Conservation (phyloP, 2,113 vertebrate genomes). For the Gasterosteus aculeatus region DNA sequence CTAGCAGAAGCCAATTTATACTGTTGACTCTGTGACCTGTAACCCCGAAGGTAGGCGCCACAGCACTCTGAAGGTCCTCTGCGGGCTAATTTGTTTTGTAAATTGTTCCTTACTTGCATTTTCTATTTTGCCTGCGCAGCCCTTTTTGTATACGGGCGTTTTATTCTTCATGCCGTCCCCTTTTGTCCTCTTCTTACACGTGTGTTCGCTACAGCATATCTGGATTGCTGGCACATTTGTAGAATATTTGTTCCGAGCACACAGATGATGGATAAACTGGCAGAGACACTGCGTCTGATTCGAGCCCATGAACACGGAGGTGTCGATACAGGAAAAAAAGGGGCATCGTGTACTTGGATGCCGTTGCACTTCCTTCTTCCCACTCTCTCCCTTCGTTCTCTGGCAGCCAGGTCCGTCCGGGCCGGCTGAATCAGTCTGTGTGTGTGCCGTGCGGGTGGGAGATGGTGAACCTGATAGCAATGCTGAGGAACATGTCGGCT, state of each 20-base stretch:
- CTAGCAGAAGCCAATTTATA: not conserved
- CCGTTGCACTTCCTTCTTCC: constrained; percentile 26
- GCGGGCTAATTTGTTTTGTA: constrained; percentile 43
- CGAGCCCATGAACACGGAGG: constrained; percentile 25
- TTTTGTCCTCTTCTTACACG: constrained; percentile 15
- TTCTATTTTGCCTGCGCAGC: constrained; percentile 19
- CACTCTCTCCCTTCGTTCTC: constrained; percentile 31
- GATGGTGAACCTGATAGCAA: constrained; percentile 62
- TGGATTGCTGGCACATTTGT: constrained; percentile 21
- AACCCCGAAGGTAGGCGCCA: not conserved
- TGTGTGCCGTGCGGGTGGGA: constrained; percentile 36
- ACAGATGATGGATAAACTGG: constrained; percentile 26
- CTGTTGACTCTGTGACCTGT: constrained; percentile 24
- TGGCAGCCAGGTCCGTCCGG: constrained; percentile 51
- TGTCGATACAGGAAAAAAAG: constrained; percentile 45
- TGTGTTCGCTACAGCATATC: not conserved
- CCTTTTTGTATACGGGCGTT: constrained; percentile 3
- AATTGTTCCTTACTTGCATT: constrained; percentile 40
- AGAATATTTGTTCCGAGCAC: constrained; percentile 10
- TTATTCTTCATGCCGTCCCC: constrained; percentile 5
- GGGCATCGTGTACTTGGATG: constrained; percentile 45
- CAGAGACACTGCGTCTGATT: constrained; percentile 19
- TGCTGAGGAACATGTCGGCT: constrained; percentile 60
- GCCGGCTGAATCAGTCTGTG: constrained; percentile 42
- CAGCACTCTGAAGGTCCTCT: constrained; percentile 10